Conservation (phyloP, 2,113 vertebrate genomes). For the Echinops telfairi region DNA sequence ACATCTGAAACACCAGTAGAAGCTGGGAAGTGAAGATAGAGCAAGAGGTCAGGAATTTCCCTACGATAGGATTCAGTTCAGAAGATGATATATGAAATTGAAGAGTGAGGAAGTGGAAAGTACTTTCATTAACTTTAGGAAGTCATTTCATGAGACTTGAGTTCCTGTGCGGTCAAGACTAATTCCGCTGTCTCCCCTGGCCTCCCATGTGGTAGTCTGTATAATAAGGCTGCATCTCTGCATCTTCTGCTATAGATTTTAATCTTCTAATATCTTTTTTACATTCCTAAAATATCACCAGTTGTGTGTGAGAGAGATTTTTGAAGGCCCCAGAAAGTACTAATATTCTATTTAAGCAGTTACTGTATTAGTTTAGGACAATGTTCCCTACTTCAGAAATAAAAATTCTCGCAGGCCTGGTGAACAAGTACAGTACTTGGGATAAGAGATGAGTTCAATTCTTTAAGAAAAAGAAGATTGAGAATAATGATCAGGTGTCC, state of each 20-base stretch:
- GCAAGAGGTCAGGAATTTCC: not conserved
- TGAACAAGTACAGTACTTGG: not conserved
- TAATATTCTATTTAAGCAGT: not conserved
- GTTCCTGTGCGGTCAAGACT: not conserved
- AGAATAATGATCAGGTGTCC: not conserved
- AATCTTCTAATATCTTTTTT: not conserved
- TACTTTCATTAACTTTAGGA: not conserved
- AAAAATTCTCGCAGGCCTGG: not conserved
- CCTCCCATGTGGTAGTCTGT: not conserved
- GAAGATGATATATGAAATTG: not conserved
- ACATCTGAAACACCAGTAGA: not conserved
- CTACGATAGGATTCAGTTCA: not conserved
- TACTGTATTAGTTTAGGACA: not conserved
- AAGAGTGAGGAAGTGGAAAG: not conserved
- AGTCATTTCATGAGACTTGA: not conserved
- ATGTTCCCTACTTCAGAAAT: not conserved
- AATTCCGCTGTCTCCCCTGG: rapidly evolving
- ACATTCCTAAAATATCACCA: not conserved
- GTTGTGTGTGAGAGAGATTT: not conserved
- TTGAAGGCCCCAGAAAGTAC: not conserved
- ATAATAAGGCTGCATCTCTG: not conserved
- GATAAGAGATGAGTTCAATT: not conserved
- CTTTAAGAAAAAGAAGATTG: constrained; percentile 31
- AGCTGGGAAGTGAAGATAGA: not conserved
- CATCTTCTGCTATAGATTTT: not conserved